A percentile compares a stretch with the other conserved stretches of the same genome.
phyloP scores from a whole-genome alignment of 2,888 invertebrate genomes.

The Anaspis maculata region DNA sequence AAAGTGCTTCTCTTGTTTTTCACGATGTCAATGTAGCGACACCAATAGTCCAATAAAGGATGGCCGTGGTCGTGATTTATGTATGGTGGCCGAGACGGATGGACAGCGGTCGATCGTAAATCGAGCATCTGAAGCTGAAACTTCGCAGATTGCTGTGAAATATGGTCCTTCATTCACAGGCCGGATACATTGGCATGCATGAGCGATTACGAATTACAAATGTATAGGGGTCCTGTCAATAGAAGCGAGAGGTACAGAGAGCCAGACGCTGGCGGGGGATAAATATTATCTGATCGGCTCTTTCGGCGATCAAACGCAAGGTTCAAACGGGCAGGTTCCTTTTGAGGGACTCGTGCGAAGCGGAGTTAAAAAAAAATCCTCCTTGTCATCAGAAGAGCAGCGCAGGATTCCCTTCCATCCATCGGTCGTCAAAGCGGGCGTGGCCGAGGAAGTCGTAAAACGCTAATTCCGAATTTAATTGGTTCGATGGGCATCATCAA shows the following conservation, averaged over 20 bases:
- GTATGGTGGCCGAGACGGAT: slow-evolving; percentile 15
- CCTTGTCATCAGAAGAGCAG: background rate
- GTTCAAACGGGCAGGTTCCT: too few relatives aligned
- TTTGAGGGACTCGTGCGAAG: too few relatives aligned
- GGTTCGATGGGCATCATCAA: too few relatives aligned
- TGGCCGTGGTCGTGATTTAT: slow-evolving; percentile 10
- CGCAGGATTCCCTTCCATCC: too few relatives aligned
- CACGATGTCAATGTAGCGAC: too few relatives aligned
- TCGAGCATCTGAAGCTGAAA: slow-evolving; percentile 39
- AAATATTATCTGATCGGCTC: background rate
- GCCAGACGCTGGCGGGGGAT: background rate
- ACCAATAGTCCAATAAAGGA: slow-evolving; percentile 11
- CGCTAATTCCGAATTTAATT: too few relatives aligned
- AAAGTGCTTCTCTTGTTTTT: too few relatives aligned
- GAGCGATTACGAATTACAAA: slow-evolving; percentile 34
- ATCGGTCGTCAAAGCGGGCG: too few relatives aligned
- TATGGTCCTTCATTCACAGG: slow-evolving; percentile 39
- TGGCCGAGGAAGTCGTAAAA: too few relatives aligned
- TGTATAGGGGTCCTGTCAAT: slow-evolving; percentile 20
- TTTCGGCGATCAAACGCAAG: too few relatives aligned
- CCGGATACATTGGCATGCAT: slow-evolving; percentile 33
- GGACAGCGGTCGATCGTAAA: slow-evolving; percentile 36
- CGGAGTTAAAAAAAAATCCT: background rate
- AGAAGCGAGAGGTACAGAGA: background rate
- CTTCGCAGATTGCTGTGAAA: slow-evolving; percentile 38